phyloP scores from a whole-genome alignment of 2,113 vertebrate genomes.

The Gadus chalcogrammus region DNA sequence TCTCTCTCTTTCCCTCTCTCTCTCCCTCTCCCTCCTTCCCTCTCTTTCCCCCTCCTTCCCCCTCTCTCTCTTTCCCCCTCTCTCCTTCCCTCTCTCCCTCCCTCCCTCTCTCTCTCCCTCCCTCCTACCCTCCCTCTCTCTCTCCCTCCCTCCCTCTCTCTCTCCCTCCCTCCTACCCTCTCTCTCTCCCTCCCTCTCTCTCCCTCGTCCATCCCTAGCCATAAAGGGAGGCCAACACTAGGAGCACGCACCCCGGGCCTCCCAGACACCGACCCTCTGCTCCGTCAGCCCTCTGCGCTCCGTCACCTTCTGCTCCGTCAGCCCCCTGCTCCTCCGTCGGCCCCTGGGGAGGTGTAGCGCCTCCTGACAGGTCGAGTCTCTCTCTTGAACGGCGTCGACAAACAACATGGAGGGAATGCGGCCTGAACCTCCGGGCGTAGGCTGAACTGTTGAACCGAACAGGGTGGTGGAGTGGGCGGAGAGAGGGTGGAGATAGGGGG shows the following conservation, averaged over 20 bases:
- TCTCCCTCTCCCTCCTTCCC: too few species aligned
- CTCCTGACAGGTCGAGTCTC: slow-evolving; percentile 70
- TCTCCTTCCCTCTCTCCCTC: too few species aligned
- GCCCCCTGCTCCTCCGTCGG: slow-evolving; percentile 84
- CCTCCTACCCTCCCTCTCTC: too few species aligned
- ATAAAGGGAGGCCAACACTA: neutral
- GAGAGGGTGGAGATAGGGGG: neutral
- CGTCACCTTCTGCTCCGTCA: slow-evolving; percentile 40
- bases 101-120: too few species aligned
- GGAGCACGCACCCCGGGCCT: too few species aligned
- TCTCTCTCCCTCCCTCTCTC: too few species aligned
- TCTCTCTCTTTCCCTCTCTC: too few species aligned
- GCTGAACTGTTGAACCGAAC: slow-evolving; percentile 74
- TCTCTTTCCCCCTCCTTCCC: too few species aligned
- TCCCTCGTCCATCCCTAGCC: neutral
- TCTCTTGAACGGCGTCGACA: slow-evolving; percentile 60
- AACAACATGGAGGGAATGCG: slow-evolving; percentile 68
- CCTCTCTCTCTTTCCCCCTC: too few species aligned
- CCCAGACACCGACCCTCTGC: slow-evolving; percentile 50
- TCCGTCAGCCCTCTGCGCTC: slow-evolving; percentile 50
- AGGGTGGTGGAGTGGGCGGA: neutral
- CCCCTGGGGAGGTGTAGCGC: slow-evolving; percentile 76
- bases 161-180: too few species aligned
- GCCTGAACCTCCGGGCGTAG: slow-evolving; percentile 74
- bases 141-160: too few species aligned